Conservation (phyloP, 2,113 vertebrate species). For the Amphilophus citrinellus region DNA sequence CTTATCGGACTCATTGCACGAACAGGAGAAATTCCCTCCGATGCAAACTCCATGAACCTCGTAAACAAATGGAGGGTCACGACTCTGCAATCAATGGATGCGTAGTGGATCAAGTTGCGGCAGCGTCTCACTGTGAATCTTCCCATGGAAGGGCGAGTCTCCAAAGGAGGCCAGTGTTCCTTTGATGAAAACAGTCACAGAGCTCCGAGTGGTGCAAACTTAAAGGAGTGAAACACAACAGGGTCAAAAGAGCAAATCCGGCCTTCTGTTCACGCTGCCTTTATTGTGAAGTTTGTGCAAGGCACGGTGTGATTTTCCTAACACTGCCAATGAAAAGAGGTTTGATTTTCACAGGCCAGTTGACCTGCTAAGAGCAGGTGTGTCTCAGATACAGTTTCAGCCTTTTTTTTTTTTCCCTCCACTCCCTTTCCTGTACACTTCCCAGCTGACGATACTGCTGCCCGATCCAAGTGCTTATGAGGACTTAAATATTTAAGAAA, state of each 20-base stretch:
- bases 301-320: conserved; percentile 68
- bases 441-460: conserved; percentile 55
- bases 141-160: conserved; percentile 71
- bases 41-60: conserved; percentile 3
- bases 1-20: background rate
- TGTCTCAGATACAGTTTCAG: conserved; percentile 82
- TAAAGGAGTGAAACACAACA: conserved; percentile 59
- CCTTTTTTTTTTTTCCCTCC: conserved; percentile 8
- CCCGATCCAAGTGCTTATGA: conserved; percentile 34
- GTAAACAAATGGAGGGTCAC: conserved; percentile 27
- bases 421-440: conserved; percentile 44
- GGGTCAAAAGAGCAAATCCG: conserved; percentile 75
- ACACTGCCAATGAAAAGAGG: conserved; percentile 73
- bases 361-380: conserved; percentile 81
- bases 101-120: conserved; percentile 53
- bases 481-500: conserved; percentile 23
- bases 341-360: conserved; percentile 75
- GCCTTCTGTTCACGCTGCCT: conserved; percentile 62
- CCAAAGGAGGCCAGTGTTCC: conserved; percentile 31
- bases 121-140: conserved; percentile 38
- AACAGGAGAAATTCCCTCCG: background rate
- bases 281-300: conserved; percentile 67
- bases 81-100: conserved; percentile 40
- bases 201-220: conserved; percentile 48
- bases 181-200: conserved; percentile 57